Percentiles rank a stretch among this genome's conserved stretches.
phyloP scores from a whole-genome alignment of 2,888 invertebrate genomes.

The Synanthedon myopaeformis region DNA sequence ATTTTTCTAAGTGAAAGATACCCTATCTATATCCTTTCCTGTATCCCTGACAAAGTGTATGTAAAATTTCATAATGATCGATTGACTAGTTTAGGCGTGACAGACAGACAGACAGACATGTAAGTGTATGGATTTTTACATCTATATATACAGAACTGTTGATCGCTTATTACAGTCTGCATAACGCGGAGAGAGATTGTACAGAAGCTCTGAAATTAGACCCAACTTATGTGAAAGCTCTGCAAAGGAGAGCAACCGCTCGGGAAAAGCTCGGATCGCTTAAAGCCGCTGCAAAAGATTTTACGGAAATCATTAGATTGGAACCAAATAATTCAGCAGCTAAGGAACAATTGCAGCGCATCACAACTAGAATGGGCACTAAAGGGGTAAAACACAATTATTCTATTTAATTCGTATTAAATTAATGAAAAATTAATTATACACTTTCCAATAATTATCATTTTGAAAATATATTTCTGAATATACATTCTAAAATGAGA shows the following conservation, averaged over 20 bases:
- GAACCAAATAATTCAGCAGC: conserved; percentile 85
- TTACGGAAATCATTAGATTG: conserved; percentile 76
- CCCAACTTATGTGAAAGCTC: conserved; percentile 84
- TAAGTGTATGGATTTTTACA: too few species aligned
- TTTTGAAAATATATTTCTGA: too few species aligned
- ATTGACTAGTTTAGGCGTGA: too few species aligned
- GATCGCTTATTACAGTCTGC: conserved; percentile 53
- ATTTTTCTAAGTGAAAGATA: too few species aligned
- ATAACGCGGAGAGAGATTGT: conserved; percentile 84
- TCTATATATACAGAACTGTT: too few species aligned
- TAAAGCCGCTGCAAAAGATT: conserved; percentile 78
- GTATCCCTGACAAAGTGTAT: too few species aligned
- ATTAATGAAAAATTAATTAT: too few species aligned
- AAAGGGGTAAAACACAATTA: conserved; percentile 45
- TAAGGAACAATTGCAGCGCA: conserved; percentile 65
- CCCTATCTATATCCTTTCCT: too few species aligned
- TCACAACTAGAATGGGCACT: conserved; percentile 65
- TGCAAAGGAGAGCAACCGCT: conserved; percentile 83
- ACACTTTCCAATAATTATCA: too few species aligned
- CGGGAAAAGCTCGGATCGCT: conserved; percentile 79
- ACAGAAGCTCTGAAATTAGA: conserved; percentile 83
- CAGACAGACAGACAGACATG: too few species aligned
- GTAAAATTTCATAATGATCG: too few species aligned
- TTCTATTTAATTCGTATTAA: conserved; percentile 1
- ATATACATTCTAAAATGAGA: too few species aligned